Evolutionary conservation across 2,888 invertebrate species (phyloP).

Genomic region (Trichopria drosophilae): DNA sequence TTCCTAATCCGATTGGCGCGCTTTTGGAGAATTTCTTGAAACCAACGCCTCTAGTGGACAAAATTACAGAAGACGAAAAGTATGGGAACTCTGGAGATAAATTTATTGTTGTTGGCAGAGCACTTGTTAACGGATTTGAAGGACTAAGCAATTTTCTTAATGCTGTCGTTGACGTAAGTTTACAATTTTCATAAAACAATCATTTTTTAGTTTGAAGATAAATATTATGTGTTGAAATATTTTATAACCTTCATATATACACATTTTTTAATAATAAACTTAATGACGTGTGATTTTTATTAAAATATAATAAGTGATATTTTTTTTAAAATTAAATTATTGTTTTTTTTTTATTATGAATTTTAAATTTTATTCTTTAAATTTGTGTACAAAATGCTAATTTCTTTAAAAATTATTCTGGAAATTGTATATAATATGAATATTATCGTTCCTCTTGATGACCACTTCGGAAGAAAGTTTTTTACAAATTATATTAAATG

Average conservation of each 20-base stretch:
- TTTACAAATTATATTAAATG: too few species aligned
- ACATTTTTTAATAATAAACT: background rate
- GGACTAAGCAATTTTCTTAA: slow-evolving; percentile 69
- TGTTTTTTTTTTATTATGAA: background rate
- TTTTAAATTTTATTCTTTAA: background rate
- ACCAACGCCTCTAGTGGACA: slow-evolving; percentile 75
- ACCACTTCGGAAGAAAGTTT: too few species aligned
- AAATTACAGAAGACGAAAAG: slow-evolving; percentile 75
- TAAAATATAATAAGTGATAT: too few species aligned
- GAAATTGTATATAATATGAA: too few species aligned
- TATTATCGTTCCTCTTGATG: too few species aligned
- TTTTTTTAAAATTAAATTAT: slow-evolving; percentile 1
- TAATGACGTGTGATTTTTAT: too few species aligned
- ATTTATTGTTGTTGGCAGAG: slow-evolving; percentile 66
- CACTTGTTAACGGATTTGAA: slow-evolving; percentile 70
- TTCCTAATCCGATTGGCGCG: slow-evolving; percentile 36
- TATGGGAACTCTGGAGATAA: slow-evolving; percentile 77
- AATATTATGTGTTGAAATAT: background rate
- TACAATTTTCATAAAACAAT: slow-evolving; percentile 1
- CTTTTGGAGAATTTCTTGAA: slow-evolving; percentile 47
- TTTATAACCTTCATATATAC: background rate
- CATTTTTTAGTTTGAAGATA: background rate
- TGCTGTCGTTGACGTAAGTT: slow-evolving; percentile 65
- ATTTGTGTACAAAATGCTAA: too few species aligned
- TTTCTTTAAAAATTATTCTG: too few species aligned